Conservation (phyloP, 1,140 invertebrate species). For the Eulimnadia texana region DNA sequence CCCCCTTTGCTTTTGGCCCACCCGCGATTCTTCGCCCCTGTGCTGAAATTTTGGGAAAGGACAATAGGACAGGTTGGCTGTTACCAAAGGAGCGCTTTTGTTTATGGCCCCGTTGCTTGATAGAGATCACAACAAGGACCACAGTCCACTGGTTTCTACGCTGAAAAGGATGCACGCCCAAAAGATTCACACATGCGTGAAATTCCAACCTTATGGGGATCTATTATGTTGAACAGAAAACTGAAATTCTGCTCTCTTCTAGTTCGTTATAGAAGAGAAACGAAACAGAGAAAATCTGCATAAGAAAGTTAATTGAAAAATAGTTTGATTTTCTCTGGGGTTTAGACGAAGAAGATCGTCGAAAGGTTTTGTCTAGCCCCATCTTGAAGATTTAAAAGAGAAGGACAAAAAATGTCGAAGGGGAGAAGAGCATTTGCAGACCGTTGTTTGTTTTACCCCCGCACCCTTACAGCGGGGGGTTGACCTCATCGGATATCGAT, state of each 20-base stretch:
- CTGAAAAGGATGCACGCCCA: background rate
- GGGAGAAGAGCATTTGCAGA: conserved; percentile 1
- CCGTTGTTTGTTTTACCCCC: conserved; percentile 12
- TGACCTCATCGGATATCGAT: conserved; percentile 12
- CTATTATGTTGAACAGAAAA: no score
- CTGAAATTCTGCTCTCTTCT: background rate
- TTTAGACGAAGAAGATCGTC: no score
- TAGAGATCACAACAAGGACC: background rate
- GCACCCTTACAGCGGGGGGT: conserved; percentile 8
- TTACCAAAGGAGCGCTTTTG: background rate
- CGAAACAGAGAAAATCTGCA: no score
- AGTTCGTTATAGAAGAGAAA: no score
- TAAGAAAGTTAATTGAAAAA: no score
- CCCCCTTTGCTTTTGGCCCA: background rate
- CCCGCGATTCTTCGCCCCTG: background rate
- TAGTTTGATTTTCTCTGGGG: no score
- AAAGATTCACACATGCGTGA: background rate
- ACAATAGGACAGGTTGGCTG: background rate
- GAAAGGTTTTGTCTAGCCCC: background rate
- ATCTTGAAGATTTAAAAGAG: background rate
- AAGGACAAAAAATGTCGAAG: no score
- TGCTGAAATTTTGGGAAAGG: background rate
- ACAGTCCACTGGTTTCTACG: background rate
- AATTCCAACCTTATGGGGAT: background rate
- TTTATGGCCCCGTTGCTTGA: background rate